Conservation (phyloP, 2,113 vertebrate genomes). For the Petrocephalus zakoni region DNA sequence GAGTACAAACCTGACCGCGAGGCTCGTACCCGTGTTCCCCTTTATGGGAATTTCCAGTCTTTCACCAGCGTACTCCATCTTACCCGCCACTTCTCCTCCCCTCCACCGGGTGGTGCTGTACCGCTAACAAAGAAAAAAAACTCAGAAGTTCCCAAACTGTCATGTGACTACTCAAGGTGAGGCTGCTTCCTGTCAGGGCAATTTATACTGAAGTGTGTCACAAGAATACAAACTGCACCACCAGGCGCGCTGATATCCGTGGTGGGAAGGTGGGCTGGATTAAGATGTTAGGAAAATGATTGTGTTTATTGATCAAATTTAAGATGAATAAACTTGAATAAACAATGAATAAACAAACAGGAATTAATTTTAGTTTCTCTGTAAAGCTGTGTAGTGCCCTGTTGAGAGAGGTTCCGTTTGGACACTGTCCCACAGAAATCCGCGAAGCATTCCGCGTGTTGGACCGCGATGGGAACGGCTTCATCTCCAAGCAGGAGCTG, state of each 20-base stretch:
- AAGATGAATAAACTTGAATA: not conserved
- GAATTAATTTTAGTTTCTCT: not conserved
- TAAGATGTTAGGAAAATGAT: not conserved
- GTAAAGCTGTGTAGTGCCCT: not conserved
- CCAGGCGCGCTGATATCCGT: not conserved
- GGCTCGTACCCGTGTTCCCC: not conserved
- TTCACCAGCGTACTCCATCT: not conserved
- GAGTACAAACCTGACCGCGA: not conserved
- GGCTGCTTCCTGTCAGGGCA: not conserved
- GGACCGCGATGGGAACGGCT: constrained; percentile 77
- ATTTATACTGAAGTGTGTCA: not conserved
- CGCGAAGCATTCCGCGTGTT: constrained; percentile 75
- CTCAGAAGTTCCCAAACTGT: not conserved
- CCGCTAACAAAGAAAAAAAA: not conserved
- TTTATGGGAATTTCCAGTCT: not conserved
- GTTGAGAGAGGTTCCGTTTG: not conserved
- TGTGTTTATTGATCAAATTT: not conserved
- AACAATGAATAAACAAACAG: not conserved
- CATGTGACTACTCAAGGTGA: not conserved
- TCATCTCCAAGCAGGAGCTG: constrained; percentile 86
- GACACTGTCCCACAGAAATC: constrained; percentile 60
- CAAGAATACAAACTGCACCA: not conserved
- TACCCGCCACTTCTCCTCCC: not conserved
- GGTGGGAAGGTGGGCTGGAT: not conserved
- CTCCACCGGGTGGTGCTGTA: not conserved